Base-by-base conservation (phyloP, 2,888 invertebrate species). In the Linnaemya tessellans region DNA sequence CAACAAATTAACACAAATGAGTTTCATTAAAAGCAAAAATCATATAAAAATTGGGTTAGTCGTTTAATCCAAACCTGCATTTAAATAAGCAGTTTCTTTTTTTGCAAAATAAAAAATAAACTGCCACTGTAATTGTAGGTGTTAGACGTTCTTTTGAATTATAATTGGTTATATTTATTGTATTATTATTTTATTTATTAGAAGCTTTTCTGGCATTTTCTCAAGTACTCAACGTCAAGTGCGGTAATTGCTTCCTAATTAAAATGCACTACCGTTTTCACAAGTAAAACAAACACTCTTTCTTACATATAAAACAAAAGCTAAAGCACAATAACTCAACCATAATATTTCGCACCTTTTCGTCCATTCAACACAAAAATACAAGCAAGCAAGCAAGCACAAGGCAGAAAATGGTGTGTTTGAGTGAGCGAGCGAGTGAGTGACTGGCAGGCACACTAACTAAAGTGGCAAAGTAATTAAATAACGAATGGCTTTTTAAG, bases 401-500 rank as follows among this genome's bases (percentile, higher is more conserved):
- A 7, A n/a, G 41, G 54, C 56, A 54, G 56, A 56, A 64, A 65
- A 65, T 30, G n/a, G 20, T 54, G 25, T 58, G 22, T 3, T 41
- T 41, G 41, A 65, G 25, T 22, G 22, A 51, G 13, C 56, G 70
- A 54, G 46, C 20, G 56, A 67, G 46, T 41, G 38, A 64, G 15
- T 74, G 71, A 56, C 43, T 35, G 82, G 22, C 67, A 46, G 75
- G 60, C 43, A 67, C 80, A 71, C 80, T 43, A 74, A 70, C 78
- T 70, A 85, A 85, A 85, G 85, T 85, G 85, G 71, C 85, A 85
- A 80, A 82, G 85, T 85, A 85, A 85, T 85, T 85, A 85, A 85
- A 85, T 85, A 85, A 85, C 85, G 85, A 85, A 85, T 85, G 85
- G 85, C 85, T 85, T 85, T 85, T 85, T 85, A 85, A 85, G 85